Percentiles rank a stretch among this genome's conserved stretches.
These are phyloP conservation scores for Brachyptera putata DNA, from an alignment of 2,888 invertebrate genomes.

Conservation along the genomic window DNA sequence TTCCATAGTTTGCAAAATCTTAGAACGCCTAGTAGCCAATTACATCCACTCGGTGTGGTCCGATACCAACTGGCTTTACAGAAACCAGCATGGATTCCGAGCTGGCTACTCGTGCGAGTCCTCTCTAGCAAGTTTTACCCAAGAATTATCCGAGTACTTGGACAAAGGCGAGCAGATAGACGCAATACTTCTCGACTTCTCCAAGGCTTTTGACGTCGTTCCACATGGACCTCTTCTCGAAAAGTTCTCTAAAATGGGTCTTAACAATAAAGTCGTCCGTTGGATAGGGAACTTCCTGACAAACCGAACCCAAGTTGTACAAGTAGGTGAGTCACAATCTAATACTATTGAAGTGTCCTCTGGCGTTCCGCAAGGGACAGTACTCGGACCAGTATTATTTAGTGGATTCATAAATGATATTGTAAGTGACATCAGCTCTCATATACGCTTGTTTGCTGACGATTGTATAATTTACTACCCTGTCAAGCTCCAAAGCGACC, in stretches of 20 bases:
- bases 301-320: neutral
- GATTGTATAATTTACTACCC: slow-evolving; percentile 1
- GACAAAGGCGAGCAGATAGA: neutral
- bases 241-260: neutral
- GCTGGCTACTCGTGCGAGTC: slow-evolving; percentile 1
- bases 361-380: slow-evolving; percentile 1
- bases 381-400: slow-evolving; percentile 4
- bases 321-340: neutral
- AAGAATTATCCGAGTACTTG: neutral
- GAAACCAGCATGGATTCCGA: slow-evolving; percentile 2
- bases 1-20: neutral
- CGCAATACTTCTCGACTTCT: neutral
- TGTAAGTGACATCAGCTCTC: neutral
- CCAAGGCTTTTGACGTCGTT: slow-evolving; percentile 2
- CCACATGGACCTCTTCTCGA: neutral
- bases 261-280: neutral
- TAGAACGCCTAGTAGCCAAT: neutral
- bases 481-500: neutral
- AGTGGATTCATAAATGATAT: slow-evolving; percentile 3
- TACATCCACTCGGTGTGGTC: neutral
- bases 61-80: neutral
- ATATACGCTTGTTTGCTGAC: neutral
- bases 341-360: neutral
- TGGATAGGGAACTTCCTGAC: neutral
- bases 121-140: neutral